These are phyloP conservation scores for Cheiracanthium punctorium DNA, from an alignment of 2,888 invertebrate species.

Conservation along the genomic window DNA sequence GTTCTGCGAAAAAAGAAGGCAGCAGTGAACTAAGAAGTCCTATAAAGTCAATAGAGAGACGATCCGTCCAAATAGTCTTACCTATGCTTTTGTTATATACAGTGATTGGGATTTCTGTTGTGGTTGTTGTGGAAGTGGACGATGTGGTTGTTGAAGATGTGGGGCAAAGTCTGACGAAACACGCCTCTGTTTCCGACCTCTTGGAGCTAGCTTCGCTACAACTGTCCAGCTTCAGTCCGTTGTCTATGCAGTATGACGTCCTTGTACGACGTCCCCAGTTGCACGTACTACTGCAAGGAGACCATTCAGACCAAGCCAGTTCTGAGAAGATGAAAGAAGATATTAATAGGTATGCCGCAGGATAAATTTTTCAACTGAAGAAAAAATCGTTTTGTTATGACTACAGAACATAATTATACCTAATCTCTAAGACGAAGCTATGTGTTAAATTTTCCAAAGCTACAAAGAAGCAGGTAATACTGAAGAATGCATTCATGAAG, in stretches of 20 bases:
- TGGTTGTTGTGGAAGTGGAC: background rate
- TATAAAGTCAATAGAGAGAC: too few relatives aligned
- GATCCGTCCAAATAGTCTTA: too few relatives aligned
- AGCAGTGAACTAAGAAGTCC: too few relatives aligned
- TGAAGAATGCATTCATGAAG: too few relatives aligned
- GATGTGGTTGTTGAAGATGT: slow-evolving; percentile 26
- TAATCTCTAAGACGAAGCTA: too few relatives aligned
- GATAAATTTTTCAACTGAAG: too few relatives aligned
- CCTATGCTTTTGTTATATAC: background rate
- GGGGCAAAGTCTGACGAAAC: slow-evolving; percentile 49
- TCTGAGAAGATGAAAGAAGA: slow-evolving; percentile 17
- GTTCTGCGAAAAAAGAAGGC: too few relatives aligned
- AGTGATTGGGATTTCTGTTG: background rate
- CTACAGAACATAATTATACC: too few relatives aligned
- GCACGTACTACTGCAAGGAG: slow-evolving; percentile 53
- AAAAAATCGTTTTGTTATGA: too few relatives aligned
- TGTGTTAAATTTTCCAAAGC: too few relatives aligned
- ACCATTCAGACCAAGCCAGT: slow-evolving; percentile 62
- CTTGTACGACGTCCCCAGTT: slow-evolving; percentile 59
- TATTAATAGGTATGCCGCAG: background rate
- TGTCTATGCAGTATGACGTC: slow-evolving; percentile 55
- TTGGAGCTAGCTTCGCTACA: slow-evolving; percentile 37
- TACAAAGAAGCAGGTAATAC: too few relatives aligned
- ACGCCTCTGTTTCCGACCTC: slow-evolving; percentile 55
- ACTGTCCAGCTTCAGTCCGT: slow-evolving; percentile 37